Evolutionary conservation across 1,140 invertebrate species (phyloP).

Genomic region (Diorhabda carinulata): DNA sequence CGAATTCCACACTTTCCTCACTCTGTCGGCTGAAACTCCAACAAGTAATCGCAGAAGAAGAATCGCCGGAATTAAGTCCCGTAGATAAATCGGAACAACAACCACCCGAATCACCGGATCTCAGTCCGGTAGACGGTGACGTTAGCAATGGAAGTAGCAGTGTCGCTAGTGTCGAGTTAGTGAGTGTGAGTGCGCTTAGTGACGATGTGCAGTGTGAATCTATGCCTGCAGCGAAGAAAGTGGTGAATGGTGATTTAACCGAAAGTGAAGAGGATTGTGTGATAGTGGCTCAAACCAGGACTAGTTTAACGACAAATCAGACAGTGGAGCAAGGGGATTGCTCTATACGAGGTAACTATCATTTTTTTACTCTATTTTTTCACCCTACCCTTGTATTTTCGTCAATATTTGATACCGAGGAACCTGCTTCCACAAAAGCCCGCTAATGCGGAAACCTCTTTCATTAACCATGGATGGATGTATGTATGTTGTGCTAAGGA

Average conservation of each 20-base stretch:
- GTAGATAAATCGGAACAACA: constrained; percentile 4
- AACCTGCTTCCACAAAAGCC: no score
- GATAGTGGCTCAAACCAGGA: constrained; percentile 46
- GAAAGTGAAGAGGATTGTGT: constrained; percentile 54
- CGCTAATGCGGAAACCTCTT: no score
- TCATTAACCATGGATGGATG: no score
- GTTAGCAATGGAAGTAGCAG: constrained; percentile 18
- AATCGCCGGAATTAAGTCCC: neutral
- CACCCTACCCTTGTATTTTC: no score
- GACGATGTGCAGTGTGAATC: constrained; percentile 23
- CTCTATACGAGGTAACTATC: constrained; percentile 29
- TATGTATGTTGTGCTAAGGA: no score
- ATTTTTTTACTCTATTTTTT: no score
- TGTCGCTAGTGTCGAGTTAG: constrained; percentile 21
- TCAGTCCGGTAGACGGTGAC: constrained; percentile 20
- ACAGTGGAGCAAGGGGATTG: constrained; percentile 29
- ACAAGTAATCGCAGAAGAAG: neutral
- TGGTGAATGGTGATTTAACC: constrained; percentile 52
- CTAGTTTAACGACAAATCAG: constrained; percentile 17
- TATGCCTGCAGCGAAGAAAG: constrained; percentile 29
- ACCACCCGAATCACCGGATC: constrained; percentile 4
- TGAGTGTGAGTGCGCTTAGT: constrained; percentile 16
- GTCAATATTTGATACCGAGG: no score
- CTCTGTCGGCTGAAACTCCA: constrained; percentile 13
- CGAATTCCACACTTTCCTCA: constrained; percentile 10